phyloP scores from a whole-genome alignment of 2,888 invertebrate genomes.

The Ferdinandea cuprea region DNA sequence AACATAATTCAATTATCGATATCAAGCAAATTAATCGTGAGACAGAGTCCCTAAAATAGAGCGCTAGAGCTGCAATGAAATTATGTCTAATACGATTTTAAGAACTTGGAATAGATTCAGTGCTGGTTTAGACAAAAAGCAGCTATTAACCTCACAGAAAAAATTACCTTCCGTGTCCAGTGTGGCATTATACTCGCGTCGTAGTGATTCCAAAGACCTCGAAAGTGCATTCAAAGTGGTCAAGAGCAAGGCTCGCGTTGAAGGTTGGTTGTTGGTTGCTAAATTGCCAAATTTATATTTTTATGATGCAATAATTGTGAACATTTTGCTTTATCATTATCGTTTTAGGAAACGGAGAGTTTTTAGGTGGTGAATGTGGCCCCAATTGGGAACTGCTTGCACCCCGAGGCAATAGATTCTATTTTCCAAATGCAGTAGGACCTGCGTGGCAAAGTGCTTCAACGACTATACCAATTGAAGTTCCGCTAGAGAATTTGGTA shows the following conservation, averaged over 20 bases:
- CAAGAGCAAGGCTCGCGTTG: constrained; percentile 78
- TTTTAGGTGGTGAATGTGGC: constrained; percentile 79
- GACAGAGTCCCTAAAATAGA: constrained; percentile 10
- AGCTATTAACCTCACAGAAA: constrained; percentile 33
- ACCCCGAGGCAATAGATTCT: constrained; percentile 87
- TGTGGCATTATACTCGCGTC: constrained; percentile 76
- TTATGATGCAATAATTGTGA: constrained; percentile 64
- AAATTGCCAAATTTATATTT: not conserved
- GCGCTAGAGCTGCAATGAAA: constrained; percentile 59
- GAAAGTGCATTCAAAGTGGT: constrained; percentile 78
- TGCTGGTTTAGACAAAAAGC: constrained; percentile 35
- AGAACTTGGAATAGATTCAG: constrained; percentile 61
- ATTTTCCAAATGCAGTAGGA: constrained; percentile 88
- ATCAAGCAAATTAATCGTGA: not conserved
- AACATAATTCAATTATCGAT: not conserved
- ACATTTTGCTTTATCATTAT: constrained; percentile 24
- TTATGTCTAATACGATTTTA: constrained; percentile 67
- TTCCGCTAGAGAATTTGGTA: constrained; percentile 77
- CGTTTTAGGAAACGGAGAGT: constrained; percentile 79
- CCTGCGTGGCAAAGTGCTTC: constrained; percentile 87
- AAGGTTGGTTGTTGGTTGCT: constrained; percentile 73
- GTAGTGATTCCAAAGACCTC: constrained; percentile 78
- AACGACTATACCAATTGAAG: constrained; percentile 83
- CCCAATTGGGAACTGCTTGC: constrained; percentile 88
- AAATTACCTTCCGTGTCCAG: constrained; percentile 8